Evolutionary conservation across 1,140 invertebrate species (phyloP), one percentile per base, ranked within the genome.

Genomic region (Solenopsis invicta): DNA sequence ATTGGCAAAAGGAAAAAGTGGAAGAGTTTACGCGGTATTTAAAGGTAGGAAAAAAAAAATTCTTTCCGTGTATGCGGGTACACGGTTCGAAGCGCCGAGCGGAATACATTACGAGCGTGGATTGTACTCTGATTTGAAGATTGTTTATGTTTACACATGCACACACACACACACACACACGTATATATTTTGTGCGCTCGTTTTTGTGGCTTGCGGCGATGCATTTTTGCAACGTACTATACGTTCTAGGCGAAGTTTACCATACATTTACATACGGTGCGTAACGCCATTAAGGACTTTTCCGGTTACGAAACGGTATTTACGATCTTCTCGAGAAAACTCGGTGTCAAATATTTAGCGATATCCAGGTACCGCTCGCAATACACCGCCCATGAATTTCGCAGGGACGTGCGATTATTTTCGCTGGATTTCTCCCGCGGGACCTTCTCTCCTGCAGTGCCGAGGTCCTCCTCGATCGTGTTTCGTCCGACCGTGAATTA

Each of bases 311-410:
- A 85, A 13, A 48, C 1, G 9, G 10, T 16, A 52, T 75, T 86
- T 77, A 62, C 52, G 52, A n/a, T 34, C 52, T 74, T 64, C 64
- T 59, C 88, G 56, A 89, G 86, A 87, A 87, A 86, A 74, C 54
- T 50, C 52, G 71, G 9, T 29, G 77, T 74, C 64, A 89, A 90
- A 90, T 90, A 90, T 90, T 84, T 87, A 87, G 75, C 21, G 56
- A 86, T 89, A 74, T 82, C n/a, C 69, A 21, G 64, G 18, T 66
- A 61, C 45, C 66, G n/a, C 48, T 45, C 62, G 41, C n/a, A 50
- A 16, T 50, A 52, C 13, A 12, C 50, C 21, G 67, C 18, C 21
- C 78, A 87, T 90, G 85, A 90, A 90, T 89, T 90, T 90, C 72
- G 29, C 85, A 89, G 48, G 34, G 34, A 52, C 29, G 29, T 45